phyloP scores from a whole-genome alignment of 2,113 vertebrate species.

The Otolemur garnettii region DNA sequence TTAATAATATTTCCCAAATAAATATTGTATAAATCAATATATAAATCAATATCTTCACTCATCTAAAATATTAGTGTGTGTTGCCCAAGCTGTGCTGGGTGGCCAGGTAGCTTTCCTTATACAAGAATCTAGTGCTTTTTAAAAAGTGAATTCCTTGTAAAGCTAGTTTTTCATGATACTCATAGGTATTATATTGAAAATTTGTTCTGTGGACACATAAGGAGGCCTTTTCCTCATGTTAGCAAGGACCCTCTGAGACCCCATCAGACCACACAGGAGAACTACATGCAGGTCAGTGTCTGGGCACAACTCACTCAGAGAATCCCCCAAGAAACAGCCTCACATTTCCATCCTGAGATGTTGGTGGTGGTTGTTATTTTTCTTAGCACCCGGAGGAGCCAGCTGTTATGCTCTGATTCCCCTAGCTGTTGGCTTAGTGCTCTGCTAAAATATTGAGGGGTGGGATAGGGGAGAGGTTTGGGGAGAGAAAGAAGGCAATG shows the following conservation, averaged over 20 bases:
- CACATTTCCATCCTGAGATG: not conserved
- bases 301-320: not conserved
- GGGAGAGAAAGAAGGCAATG: not conserved
- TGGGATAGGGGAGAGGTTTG: slow-evolving; percentile 6
- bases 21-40: not conserved
- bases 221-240: not conserved
- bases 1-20: not conserved
- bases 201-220: not conserved
- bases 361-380: not conserved
- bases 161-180: not conserved
- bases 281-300: accelerated
- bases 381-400: not conserved
- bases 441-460: slow-evolving; percentile 19
- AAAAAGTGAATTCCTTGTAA: not conserved
- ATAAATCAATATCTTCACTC: not conserved
- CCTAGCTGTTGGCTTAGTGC: not conserved
- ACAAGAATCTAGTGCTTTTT: not conserved
- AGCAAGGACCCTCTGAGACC: not conserved
- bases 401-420: not conserved
- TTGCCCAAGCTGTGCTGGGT: not conserved
- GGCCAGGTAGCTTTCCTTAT: not conserved
- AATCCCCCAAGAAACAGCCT: not conserved
- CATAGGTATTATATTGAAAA: not conserved
- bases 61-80: not conserved
- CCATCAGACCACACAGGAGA: not conserved